Percentiles rank a stretch among this genome's conserved stretches.
Conservation (phyloP, 2,113 vertebrate species). For the Periophthalmus modestus region DNA sequence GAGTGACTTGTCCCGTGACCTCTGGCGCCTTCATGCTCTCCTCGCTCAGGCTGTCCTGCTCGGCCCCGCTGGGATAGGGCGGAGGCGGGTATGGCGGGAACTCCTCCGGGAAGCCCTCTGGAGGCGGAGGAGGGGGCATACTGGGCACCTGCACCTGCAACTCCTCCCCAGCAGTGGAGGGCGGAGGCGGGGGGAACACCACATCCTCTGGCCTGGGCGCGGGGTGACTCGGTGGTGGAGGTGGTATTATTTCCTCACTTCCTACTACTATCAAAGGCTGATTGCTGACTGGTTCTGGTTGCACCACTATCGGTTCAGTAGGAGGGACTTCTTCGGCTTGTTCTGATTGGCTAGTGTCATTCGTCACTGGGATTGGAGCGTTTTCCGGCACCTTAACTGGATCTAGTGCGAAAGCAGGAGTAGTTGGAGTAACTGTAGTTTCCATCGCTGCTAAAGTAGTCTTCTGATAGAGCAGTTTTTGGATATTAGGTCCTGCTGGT, state of each 20-base stretch:
- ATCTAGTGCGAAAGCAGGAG: conserved; percentile 71
- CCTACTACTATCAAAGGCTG: conserved; percentile 30
- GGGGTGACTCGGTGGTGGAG: conserved; percentile 72
- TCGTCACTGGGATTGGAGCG: conserved; percentile 40
- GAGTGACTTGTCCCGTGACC: conserved; percentile 89
- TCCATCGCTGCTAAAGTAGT: conserved; percentile 97
- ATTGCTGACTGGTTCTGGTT: conserved; percentile 63
- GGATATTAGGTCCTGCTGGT: conserved; percentile 93
- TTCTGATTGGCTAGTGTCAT: conserved; percentile 42
- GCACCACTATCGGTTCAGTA: conserved; percentile 1
- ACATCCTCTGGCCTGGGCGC: conserved; percentile 73
- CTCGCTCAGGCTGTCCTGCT: conserved; percentile 86
- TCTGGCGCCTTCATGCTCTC: conserved; percentile 94
- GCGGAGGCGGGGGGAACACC: conserved; percentile 48
- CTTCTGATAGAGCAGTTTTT: conserved; percentile 96
- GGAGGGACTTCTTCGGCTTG: conserved; percentile 28
- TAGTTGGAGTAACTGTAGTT: conserved; percentile 78
- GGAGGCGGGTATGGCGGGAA: conserved; percentile 96
- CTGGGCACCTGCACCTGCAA: conserved; percentile 57
- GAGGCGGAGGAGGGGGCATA: conserved; percentile 72
- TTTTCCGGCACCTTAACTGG: conserved; percentile 75
- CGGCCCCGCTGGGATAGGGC: conserved; percentile 89
- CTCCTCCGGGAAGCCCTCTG: conserved; percentile 89
- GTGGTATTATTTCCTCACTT: conserved; percentile 64
- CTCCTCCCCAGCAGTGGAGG: conserved; percentile 34